Evolutionary conservation across 2,797 vertebrate genomes (phyloP), one percentile per base, ranked within the genome.

Genomic region (Morelia viridis): DNA sequence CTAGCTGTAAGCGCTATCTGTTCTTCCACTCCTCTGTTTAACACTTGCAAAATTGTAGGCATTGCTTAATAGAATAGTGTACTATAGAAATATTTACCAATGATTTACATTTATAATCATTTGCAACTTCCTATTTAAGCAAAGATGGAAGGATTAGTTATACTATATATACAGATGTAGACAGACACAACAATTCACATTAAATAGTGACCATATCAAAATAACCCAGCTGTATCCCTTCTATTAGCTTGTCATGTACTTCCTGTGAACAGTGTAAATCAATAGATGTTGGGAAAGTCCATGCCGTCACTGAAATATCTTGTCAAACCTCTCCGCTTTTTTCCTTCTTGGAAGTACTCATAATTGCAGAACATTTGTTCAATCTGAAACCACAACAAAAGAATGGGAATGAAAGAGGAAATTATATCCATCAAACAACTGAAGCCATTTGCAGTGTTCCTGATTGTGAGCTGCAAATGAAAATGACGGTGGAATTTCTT

Each of bases 401-500:
- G 41, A 41, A 41, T 50, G 50, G 50, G 7, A 50, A 50, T 50
- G 50, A 50, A 50, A 50, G 50, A 50, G 0, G 35, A 2, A 0
- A 0, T 26, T 5, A 6, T 50, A 85, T 3, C 60, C 58, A 12
- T 56, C 24, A 13, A 17, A 68, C 65, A 68, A 3, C 0, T 56
- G 26, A 4, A 53, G 50, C 6, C 26, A 26, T 12, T 50, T n/a
- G 17, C 19, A 87, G 50, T 5, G 41, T 50, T 46, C 76, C 19
- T 24, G 6, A 83, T 22, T 35, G 31, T 76, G 31, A 76, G 68
- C 11, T 1, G 4, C n/a, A 35, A 19, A 11, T 15, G 60, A 62
- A 62, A 62, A 35, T 0, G 13, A 31, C 5, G 31, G n/a, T n/a
- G 68, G 68, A 31, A 31, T 83, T 41, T 83, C 35, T 50, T 22